Percentiles rank a stretch among this genome's conserved stretches.
Conservation (phyloP, 2,113 vertebrate species). For the Hyperopisus bebe region DNA sequence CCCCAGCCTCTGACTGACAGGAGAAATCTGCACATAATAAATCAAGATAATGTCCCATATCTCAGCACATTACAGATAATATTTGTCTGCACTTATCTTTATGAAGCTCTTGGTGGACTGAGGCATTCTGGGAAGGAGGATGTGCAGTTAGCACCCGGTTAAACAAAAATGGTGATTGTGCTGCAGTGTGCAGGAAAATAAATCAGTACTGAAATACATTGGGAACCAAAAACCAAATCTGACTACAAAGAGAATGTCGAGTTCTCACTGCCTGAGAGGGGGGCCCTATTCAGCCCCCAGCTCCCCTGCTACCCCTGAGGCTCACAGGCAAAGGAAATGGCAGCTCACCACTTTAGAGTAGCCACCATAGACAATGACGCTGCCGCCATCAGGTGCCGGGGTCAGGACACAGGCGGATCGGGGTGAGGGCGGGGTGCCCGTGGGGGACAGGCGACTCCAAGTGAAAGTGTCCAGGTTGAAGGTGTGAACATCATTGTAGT, state of each 20-base stretch:
- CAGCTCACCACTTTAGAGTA: slow-evolving; percentile 85
- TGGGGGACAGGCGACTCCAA: slow-evolving; percentile 73
- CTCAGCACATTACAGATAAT: slow-evolving; percentile 3
- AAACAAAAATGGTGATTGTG: not conserved
- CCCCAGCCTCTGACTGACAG: not conserved
- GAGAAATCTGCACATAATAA: not conserved
- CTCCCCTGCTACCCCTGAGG: not conserved
- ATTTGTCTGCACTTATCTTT: not conserved
- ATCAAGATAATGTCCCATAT: not conserved
- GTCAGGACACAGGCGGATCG: slow-evolving; percentile 84
- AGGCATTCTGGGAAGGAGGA: not conserved
- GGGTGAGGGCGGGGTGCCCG: slow-evolving; percentile 67
- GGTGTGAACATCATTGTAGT: slow-evolving; percentile 80
- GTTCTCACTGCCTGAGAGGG: not conserved
- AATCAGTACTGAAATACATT: not conserved
- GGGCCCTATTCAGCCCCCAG: not conserved
- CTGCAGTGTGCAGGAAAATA: not conserved
- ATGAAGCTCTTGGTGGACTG: not conserved
- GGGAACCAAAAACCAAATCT: not conserved
- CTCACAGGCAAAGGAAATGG: not conserved
- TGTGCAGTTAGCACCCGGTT: not conserved
- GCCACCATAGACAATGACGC: slow-evolving; percentile 80
- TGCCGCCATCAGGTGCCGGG: slow-evolving; percentile 62
- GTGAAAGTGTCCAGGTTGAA: slow-evolving; percentile 83
- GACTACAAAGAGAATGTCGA: not conserved